Percentiles rank a stretch among this genome's conserved stretches.
Evolutionary conservation across 2,113 vertebrate species (phyloP).

Genomic region (Eublepharis macularius): DNA sequence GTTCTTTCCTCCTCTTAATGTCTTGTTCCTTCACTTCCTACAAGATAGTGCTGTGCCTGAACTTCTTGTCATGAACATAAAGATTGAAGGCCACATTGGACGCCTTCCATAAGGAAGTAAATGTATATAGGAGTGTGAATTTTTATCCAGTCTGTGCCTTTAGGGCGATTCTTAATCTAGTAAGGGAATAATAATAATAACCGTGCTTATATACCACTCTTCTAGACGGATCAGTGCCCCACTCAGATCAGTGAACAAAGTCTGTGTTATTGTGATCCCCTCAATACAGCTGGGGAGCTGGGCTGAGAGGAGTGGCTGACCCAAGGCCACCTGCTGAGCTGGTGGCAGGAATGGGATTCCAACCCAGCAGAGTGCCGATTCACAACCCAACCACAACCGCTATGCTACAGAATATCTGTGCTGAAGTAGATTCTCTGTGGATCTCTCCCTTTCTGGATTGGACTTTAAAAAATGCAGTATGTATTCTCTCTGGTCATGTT

Average conservation of each 20-base stretch:
- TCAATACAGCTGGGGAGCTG: too few species aligned
- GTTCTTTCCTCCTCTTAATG: background rate
- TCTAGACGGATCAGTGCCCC: too few species aligned
- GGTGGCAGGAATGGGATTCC: too few species aligned
- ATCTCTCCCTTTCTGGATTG: background rate
- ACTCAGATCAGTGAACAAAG: too few species aligned
- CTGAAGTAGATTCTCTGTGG: background rate
- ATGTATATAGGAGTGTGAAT: background rate
- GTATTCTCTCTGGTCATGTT: background rate
- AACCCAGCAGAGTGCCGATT: too few species aligned
- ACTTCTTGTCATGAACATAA: background rate
- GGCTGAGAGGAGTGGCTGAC: too few species aligned
- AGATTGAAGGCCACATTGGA: background rate
- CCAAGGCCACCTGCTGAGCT: too few species aligned
- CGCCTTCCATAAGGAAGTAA: background rate
- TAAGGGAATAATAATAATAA: too few species aligned
- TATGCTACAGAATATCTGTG: background rate
- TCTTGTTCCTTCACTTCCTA: background rate
- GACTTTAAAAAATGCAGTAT: background rate
- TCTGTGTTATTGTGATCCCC: too few species aligned
- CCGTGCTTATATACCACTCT: too few species aligned
- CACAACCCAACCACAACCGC: too few species aligned
- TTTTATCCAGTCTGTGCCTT: background rate
- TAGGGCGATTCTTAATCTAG: too few species aligned
- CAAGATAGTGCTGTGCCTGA: background rate